phyloP scores from a whole-genome alignment of 1,140 invertebrate genomes.

The Sycophaga agraensis region DNA sequence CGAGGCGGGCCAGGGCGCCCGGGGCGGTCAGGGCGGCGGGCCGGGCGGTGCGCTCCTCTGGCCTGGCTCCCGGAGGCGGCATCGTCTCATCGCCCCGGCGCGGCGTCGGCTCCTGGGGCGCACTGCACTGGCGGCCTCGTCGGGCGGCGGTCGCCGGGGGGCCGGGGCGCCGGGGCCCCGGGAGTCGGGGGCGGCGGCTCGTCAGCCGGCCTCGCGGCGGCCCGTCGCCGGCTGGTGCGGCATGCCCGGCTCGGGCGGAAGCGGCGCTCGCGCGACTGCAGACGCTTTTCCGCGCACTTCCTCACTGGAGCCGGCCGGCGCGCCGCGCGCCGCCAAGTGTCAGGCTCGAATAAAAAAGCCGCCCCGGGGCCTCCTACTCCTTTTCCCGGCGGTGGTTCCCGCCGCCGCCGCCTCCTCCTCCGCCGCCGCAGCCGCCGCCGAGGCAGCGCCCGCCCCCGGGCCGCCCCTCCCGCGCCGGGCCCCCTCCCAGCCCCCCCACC shows the following conservation, averaged over 20 bases:
- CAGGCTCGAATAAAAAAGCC: constrained; percentile 53
- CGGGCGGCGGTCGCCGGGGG: not conserved
- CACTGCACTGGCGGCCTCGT: constrained; percentile 4
- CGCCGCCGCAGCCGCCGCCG: constrained; percentile 34
- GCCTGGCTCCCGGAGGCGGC: constrained; percentile 50
- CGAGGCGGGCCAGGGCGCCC: constrained; percentile 36
- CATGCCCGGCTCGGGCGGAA: not conserved
- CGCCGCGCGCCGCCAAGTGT: constrained; percentile 39
- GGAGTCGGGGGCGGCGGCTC: no score
- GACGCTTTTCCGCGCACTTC: not conserved
- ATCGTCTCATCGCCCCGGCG: constrained; percentile 56
- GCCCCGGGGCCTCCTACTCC: constrained; percentile 40
- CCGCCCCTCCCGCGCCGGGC: constrained; percentile 23
- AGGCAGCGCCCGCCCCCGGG: constrained; percentile 19
- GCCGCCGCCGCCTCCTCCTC: constrained; percentile 35
- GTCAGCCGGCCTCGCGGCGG: not conserved
- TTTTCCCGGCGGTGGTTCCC: constrained; percentile 13
- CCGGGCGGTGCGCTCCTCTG: constrained; percentile 42
- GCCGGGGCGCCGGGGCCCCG: no score
- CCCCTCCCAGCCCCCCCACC: constrained; percentile 13
- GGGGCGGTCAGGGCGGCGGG: constrained; percentile 32
- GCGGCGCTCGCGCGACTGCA: not conserved
- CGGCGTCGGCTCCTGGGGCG: constrained; percentile 27
- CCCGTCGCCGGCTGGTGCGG: not conserved
- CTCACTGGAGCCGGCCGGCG: not conserved